Evolutionary conservation across 2,113 vertebrate species (phyloP).

Genomic region (Daboia siamensis): DNA sequence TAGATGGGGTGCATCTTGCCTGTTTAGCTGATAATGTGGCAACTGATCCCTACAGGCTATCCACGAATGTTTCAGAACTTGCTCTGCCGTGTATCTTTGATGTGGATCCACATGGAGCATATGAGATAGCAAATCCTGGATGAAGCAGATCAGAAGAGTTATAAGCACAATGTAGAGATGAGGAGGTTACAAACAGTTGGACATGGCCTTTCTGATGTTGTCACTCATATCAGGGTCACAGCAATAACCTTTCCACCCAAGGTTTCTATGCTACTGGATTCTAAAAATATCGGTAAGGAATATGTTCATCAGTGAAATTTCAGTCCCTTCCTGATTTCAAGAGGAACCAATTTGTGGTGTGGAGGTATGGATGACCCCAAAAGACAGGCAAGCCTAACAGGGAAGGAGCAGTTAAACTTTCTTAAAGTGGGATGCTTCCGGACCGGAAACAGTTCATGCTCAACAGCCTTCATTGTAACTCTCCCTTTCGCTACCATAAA

Average conservation of each 20-base stretch:
- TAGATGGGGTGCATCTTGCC: constrained; percentile 85
- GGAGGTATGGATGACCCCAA: not conserved
- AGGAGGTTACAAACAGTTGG: not conserved
- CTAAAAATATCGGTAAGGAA: constrained; percentile 26
- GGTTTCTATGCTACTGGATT: not conserved
- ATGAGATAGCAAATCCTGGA: constrained; percentile 90
- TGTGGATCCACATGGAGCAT: constrained; percentile 98
- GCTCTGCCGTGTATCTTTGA: constrained; percentile 91
- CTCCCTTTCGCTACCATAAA: not conserved
- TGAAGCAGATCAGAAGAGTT: not conserved
- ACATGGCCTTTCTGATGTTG: too few species aligned
- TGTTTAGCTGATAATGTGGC: constrained; percentile 87
- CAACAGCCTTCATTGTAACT: too few species aligned
- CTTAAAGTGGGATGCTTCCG: not conserved
- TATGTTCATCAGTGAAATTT: not conserved
- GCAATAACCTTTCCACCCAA: not conserved
- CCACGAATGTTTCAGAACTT: constrained; percentile 95
- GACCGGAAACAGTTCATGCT: too few species aligned
- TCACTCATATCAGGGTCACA: not conserved
- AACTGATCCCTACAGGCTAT: constrained; percentile 88
- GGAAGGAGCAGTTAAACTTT: not conserved
- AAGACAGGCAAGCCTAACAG: not conserved
- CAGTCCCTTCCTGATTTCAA: not conserved
- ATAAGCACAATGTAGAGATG: not conserved
- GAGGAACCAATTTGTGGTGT: not conserved